These are phyloP conservation scores for Leptogaster cylindrica DNA, from an alignment of 2,888 invertebrate species.

Conservation along the genomic window DNA sequence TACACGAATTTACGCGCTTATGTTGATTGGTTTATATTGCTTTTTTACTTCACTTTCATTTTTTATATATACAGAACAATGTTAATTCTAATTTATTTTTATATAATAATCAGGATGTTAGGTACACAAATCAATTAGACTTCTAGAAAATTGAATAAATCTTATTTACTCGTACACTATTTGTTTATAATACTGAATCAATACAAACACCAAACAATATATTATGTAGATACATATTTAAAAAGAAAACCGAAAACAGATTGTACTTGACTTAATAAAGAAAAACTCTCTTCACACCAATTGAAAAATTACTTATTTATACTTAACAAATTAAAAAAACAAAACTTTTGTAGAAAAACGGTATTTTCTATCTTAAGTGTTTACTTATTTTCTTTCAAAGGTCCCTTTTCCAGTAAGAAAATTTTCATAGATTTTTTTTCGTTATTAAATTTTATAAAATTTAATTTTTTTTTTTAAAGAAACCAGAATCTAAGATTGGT, in stretches of 20 bases:
- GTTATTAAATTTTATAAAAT: neutral
- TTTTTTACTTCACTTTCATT: slow-evolving; percentile 27
- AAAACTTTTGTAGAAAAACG: neutral
- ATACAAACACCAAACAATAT: no score
- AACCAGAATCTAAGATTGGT: slow-evolving; percentile 26
- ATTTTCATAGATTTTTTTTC: slow-evolving; percentile 1
- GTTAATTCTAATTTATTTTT: slow-evolving; percentile 1
- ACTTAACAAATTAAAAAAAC: neutral
- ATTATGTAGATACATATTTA: neutral
- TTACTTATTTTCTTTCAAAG: slow-evolving; percentile 9
- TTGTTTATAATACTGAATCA: no score
- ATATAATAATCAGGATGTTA: no score
- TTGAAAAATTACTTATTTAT: neutral
- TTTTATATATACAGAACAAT: slow-evolving; percentile 25
- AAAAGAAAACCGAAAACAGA: neutral
- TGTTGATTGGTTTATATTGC: slow-evolving; percentile 15
- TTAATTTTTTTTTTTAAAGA: slow-evolving; percentile 6
- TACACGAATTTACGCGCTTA: slow-evolving; percentile 1
- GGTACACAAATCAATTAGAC: no score
- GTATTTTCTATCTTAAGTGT: neutral
- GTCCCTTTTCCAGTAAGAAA: slow-evolving; percentile 22
- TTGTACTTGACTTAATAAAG: neutral
- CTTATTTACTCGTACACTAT: no score
- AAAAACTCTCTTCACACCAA: neutral
- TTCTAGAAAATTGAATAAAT: no score